Conservation (phyloP, 1,140 invertebrate species). For the Drosophila aff. region DNA sequence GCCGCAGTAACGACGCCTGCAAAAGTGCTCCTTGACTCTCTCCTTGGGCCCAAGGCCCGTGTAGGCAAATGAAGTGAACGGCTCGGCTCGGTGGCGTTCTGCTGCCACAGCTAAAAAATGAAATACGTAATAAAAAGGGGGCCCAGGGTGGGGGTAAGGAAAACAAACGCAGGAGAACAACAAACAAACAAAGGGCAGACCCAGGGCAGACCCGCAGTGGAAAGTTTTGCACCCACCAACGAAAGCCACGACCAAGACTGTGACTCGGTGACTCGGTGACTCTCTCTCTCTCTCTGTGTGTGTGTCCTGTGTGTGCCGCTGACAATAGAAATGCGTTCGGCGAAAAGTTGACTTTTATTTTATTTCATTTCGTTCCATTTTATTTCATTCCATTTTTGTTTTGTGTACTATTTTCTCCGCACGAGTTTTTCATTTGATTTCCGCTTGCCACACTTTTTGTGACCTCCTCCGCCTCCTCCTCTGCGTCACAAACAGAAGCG, state of each 20-base stretch:
- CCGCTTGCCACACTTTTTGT: conserved; percentile 73
- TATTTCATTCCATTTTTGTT: conserved; percentile 25
- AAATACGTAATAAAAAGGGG: conserved; percentile 55
- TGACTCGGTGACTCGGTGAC: background rate
- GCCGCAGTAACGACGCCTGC: conserved; percentile 57
- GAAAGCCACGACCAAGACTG: conserved; percentile 43
- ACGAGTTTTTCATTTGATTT: conserved; percentile 79
- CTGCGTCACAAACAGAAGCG: conserved; percentile 14
- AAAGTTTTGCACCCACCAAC: conserved; percentile 58
- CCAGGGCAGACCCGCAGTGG: conserved; percentile 49
- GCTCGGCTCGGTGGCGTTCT: conserved; percentile 16
- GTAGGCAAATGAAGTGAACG: conserved; percentile 81
- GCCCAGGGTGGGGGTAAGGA: background rate
- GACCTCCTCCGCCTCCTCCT: conserved; percentile 15
- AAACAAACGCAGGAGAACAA: conserved; percentile 28
- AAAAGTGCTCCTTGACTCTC: conserved; percentile 62
- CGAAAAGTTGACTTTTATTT: conserved; percentile 64
- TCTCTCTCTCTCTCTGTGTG: too few relatives aligned
- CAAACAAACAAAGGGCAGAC: conserved; percentile 72
- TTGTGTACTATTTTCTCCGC: conserved; percentile 51
- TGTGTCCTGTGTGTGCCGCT: conserved; percentile 36
- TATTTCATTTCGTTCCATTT: conserved; percentile 27
- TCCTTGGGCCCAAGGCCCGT: conserved; percentile 52
- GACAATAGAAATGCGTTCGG: conserved; percentile 80
- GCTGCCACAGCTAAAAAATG: conserved; percentile 52